phyloP scores from a whole-genome alignment of 53 echinoderm and acorn worm species.

The Temnopleurus reevesii region DNA sequence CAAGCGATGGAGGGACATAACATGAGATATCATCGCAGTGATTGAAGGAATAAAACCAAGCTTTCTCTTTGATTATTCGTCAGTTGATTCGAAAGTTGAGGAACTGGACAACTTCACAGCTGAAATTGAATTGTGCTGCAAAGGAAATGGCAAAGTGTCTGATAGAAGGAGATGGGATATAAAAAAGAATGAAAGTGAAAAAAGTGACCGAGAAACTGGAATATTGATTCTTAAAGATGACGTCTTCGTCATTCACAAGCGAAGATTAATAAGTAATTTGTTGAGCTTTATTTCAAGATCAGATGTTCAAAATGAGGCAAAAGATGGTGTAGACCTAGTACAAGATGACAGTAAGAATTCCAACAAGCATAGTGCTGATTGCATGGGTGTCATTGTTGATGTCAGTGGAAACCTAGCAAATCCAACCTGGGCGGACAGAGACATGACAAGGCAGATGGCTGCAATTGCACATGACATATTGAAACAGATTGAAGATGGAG shows the following conservation, averaged over 20 bases:
- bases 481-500: constrained; percentile 30
- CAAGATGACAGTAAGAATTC: neutral
- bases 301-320: neutral
- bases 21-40: constrained; percentile 64
- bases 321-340: too few relatives aligned
- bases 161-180: neutral
- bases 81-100: constrained; percentile 2
- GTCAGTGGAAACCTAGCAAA: constrained; percentile 56
- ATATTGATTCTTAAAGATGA: neutral
- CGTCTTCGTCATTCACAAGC: neutral
- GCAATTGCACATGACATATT: neutral
- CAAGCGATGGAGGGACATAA: constrained; percentile 63
- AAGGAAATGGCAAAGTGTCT: neutral
- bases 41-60: constrained; percentile 71
- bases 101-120: constrained; percentile 25
- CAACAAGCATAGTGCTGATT: neutral
- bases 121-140: constrained; percentile 6
- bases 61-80: constrained; percentile 81
- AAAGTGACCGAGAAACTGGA: neutral
- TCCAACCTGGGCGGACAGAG: constrained; percentile 38
- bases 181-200: neutral
- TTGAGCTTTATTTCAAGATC: neutral
- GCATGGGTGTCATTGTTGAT: constrained; percentile 48
- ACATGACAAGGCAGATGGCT: neutral
- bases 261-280: neutral